A percentile compares a stretch with the other conserved stretches of the same genome.
Evolutionary conservation across 1,140 invertebrate species (phyloP).

Genomic region (Lepidotrigona ventralis): DNA sequence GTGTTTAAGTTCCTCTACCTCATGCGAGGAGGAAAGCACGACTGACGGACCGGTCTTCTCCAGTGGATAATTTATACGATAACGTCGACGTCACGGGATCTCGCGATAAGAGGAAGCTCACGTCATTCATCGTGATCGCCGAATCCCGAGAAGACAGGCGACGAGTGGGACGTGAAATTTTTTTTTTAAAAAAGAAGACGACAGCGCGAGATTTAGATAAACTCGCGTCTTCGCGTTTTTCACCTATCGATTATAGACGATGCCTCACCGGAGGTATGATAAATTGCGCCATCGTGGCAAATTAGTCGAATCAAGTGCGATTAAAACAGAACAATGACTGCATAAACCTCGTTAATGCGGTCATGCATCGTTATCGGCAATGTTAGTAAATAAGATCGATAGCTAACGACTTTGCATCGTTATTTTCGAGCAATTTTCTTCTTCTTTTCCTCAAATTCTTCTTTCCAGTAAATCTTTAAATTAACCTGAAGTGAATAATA

Average conservation of each 20-base stretch:
- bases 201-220: constrained; percentile 36
- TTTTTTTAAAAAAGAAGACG: not conserved
- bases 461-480: not conserved
- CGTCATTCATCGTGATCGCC: constrained; percentile 54
- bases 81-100: constrained; percentile 55
- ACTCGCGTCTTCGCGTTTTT: too few species aligned
- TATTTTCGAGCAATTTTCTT: not conserved
- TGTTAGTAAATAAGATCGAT: not conserved
- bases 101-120: constrained; percentile 40
- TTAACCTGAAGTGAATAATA: not conserved
- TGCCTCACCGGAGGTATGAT: too few species aligned
- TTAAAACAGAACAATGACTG: too few species aligned
- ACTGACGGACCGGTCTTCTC: constrained; percentile 46
- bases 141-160: constrained; percentile 1
- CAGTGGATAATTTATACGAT: constrained; percentile 66
- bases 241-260: constrained; percentile 2
- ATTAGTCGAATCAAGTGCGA: not conserved
- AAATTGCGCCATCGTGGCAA: too few species aligned
- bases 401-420: not conserved
- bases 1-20: constrained; percentile 13
- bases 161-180: not conserved
- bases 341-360: not conserved
- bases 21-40: constrained; percentile 34
- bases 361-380: not conserved
- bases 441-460: not conserved